Conservation (phyloP, 2,888 invertebrate species). For the Uloborus plumipes region DNA sequence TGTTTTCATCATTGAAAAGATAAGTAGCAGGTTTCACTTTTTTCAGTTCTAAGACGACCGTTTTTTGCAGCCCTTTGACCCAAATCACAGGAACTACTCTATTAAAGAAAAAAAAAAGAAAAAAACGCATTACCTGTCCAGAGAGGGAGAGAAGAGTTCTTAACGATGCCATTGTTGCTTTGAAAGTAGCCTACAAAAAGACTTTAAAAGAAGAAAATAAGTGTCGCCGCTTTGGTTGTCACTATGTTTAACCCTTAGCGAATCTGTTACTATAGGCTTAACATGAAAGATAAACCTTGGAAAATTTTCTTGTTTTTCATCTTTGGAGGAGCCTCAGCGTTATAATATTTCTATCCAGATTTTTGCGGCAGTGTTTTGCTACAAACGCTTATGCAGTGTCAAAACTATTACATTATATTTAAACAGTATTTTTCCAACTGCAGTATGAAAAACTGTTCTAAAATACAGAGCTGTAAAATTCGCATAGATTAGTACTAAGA, state of each 20-base stretch:
- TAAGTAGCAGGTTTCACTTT: slow-evolving; percentile 51
- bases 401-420: too few relatives aligned
- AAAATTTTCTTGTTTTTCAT: too few relatives aligned
- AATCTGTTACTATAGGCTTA: background rate
- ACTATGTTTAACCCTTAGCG: background rate
- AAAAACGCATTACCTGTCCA: slow-evolving; percentile 34
- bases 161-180: slow-evolving; percentile 47
- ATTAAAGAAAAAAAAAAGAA: slow-evolving; percentile 30
- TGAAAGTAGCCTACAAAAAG: background rate
- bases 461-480: too few relatives aligned
- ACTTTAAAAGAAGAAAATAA: background rate
- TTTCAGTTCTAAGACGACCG: slow-evolving; percentile 18
- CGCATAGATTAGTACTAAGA: too few relatives aligned
- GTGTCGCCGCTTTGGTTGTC: background rate
- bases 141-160: slow-evolving; percentile 12
- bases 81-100: slow-evolving; percentile 28
- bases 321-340: too few relatives aligned
- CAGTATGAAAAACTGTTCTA: too few relatives aligned
- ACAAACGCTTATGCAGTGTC: too few relatives aligned
- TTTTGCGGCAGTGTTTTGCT: too few relatives aligned
- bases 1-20: slow-evolving; percentile 54
- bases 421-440: too few relatives aligned
- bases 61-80: slow-evolving; percentile 50
- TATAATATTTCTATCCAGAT: too few relatives aligned
- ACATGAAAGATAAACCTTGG: background rate